Percentiles rank a stretch among this genome's conserved stretches.
These are phyloP conservation scores for Perca flavescens DNA, from an alignment of 2,113 vertebrate species.

Conservation along the genomic window DNA sequence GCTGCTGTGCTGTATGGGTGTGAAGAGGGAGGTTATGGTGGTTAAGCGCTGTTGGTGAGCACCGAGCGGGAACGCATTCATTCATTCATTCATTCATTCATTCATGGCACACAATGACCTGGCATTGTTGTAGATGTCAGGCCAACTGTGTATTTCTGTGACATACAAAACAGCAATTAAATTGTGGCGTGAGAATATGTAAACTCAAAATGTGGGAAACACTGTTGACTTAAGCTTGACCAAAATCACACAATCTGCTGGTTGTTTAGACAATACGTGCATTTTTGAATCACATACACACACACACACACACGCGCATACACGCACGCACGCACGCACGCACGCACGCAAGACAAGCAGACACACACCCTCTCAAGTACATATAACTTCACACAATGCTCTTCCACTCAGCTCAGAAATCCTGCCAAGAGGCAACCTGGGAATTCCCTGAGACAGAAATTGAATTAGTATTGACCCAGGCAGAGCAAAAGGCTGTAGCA, in stretches of 20 bases:
- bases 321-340: constrained; percentile 11
- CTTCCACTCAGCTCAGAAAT: constrained; percentile 71
- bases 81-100: constrained; percentile 40
- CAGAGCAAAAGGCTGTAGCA: constrained; percentile 70
- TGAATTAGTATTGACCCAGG: constrained; percentile 82
- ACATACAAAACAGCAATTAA: constrained; percentile 61
- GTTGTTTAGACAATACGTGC: constrained; percentile 38
- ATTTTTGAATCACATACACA: constrained; percentile 6
- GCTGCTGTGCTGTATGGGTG: constrained; percentile 57
- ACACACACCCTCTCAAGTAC: constrained; percentile 32
- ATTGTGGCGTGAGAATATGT: constrained; percentile 34
- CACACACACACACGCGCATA: background rate
- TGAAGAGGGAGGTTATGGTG: constrained; percentile 51
- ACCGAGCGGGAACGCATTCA: constrained; percentile 28
- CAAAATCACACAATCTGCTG: constrained; percentile 34
- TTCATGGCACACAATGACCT: constrained; percentile 58
- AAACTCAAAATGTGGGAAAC: constrained; percentile 60
- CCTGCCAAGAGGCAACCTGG: constrained; percentile 75
- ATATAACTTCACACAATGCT: constrained; percentile 51
- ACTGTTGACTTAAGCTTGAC: constrained; percentile 24
- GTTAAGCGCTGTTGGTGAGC: constrained; percentile 47
- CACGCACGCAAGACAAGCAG: background rate
- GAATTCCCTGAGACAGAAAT: constrained; percentile 79
- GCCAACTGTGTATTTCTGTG: constrained; percentile 41
- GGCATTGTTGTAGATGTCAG: constrained; percentile 63